Conservation (phyloP, 1,140 invertebrate species). For the Drosophila nigrodunni region DNA sequence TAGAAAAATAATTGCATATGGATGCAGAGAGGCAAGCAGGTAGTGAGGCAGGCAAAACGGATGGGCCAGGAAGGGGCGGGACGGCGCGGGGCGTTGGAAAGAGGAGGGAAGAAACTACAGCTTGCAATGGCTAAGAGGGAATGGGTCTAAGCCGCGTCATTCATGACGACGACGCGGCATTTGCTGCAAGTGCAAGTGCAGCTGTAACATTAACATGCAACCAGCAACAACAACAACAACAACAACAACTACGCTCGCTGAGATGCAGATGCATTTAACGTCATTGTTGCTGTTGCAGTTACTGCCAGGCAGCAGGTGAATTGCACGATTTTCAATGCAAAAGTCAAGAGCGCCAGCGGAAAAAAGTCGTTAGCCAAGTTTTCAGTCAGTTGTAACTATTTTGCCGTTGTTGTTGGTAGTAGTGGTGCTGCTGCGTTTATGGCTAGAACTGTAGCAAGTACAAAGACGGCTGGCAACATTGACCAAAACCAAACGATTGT, state of each 20-base stretch:
- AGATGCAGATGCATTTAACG: conserved; percentile 79
- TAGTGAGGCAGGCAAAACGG: no score
- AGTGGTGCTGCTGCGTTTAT: conserved; percentile 24
- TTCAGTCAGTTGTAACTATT: conserved; percentile 75
- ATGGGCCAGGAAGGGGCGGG: conserved; percentile 32
- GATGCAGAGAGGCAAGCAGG: conserved; percentile 5
- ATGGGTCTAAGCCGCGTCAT: conserved; percentile 68
- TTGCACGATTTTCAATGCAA: conserved; percentile 84
- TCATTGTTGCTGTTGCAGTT: conserved; percentile 54
- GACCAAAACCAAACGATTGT: conserved; percentile 33
- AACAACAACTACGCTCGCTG: conserved; percentile 34
- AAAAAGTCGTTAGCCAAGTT: conserved; percentile 83
- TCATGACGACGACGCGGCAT: conserved; percentile 71
- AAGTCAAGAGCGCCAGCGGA: conserved; percentile 82
- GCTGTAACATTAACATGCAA: conserved; percentile 82
- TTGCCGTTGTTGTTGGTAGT: conserved; percentile 40
- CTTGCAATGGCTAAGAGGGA: conserved; percentile 12
- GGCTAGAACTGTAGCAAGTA: conserved; percentile 63
- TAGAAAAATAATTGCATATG: conserved; percentile 81
- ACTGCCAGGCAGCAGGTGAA: conserved; percentile 76
- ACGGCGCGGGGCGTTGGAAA: conserved; percentile 11
- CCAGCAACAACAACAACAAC: conserved; percentile 31
- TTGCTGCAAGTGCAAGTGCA: conserved; percentile 79
- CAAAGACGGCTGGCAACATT: conserved; percentile 45
- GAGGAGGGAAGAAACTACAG: conserved; percentile 3